Evolutionary conservation across 2,888 invertebrate genomes (phyloP).

Genomic region (Drosophila algonquin): DNA sequence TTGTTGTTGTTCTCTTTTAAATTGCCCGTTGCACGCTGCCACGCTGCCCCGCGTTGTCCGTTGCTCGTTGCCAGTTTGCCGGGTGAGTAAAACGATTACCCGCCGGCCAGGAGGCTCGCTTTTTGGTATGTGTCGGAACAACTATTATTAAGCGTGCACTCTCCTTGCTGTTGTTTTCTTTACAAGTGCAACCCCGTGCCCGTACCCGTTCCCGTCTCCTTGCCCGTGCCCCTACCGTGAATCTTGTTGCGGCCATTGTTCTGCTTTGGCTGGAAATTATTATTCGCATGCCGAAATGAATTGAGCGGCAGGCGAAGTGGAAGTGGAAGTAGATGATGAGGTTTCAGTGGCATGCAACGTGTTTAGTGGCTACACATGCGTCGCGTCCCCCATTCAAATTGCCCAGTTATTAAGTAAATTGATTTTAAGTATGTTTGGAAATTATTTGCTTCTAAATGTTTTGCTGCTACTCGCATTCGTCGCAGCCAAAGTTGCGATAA

Average conservation of each 20-base stretch:
- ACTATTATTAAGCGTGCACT: constrained; percentile 73
- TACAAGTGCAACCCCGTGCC: constrained; percentile 7
- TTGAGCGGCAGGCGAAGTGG: constrained; percentile 52
- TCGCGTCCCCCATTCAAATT: constrained; percentile 81
- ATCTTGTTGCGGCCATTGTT: constrained; percentile 71
- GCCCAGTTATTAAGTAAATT: constrained; percentile 84
- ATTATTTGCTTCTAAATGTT: constrained; percentile 79
- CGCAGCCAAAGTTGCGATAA: constrained; percentile 42
- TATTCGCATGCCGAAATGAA: constrained; percentile 80
- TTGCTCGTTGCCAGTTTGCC: constrained; percentile 46
- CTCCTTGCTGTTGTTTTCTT: constrained; percentile 41
- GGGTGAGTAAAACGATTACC: constrained; percentile 80
- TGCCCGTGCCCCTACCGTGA: background rate
- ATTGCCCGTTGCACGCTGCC: constrained; percentile 40
- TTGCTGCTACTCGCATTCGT: constrained; percentile 63
- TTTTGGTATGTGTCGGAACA: constrained; percentile 76
- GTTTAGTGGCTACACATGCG: constrained; percentile 72
- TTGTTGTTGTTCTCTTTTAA: constrained; percentile 53
- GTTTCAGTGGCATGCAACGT: constrained; percentile 72
- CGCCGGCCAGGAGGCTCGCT: constrained; percentile 73
- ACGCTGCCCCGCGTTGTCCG: constrained; percentile 22
- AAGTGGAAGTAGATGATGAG: constrained; percentile 48
- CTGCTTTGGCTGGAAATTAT: constrained; percentile 75
- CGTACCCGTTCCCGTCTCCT: background rate
- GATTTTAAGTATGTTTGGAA: constrained; percentile 84